These are phyloP conservation scores for Pituophis catenifer DNA, from an alignment of 2,113 vertebrate species.

Conservation along the genomic window DNA sequence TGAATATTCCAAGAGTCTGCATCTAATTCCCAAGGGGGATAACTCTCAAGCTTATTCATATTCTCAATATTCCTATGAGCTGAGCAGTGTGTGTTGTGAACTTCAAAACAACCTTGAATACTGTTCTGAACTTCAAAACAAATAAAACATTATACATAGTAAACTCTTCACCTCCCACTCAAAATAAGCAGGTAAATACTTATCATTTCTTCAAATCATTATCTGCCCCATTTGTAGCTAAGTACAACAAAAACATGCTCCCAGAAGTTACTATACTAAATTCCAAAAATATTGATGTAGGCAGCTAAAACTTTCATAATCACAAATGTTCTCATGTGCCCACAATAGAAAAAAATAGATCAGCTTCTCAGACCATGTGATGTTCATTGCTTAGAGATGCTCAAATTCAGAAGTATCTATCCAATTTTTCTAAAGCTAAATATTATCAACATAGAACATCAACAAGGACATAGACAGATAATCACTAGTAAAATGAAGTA, in stretches of 20 bases:
- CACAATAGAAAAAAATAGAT: background rate
- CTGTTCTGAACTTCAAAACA: background rate
- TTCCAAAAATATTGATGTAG: background rate
- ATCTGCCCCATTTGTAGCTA: background rate
- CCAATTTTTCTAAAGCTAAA: background rate
- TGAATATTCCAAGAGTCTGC: background rate
- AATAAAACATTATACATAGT: background rate
- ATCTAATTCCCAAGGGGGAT: background rate
- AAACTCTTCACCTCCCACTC: background rate
- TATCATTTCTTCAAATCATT: background rate
- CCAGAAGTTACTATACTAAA: background rate
- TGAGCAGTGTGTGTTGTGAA: background rate
- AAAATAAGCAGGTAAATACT: background rate
- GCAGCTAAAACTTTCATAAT: background rate
- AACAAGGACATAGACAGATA: background rate
- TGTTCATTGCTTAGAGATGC: background rate
- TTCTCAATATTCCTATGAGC: background rate
- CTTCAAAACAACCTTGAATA: background rate
- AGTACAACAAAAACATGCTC: background rate
- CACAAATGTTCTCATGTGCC: background rate
- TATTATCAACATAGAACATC: background rate
- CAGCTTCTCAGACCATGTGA: background rate
- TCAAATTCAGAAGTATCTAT: background rate
- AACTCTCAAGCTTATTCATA: background rate
- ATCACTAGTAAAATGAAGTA: background rate